Conservation (phyloP, 2,113 vertebrate species). For the Dicentrarchus labrax region DNA sequence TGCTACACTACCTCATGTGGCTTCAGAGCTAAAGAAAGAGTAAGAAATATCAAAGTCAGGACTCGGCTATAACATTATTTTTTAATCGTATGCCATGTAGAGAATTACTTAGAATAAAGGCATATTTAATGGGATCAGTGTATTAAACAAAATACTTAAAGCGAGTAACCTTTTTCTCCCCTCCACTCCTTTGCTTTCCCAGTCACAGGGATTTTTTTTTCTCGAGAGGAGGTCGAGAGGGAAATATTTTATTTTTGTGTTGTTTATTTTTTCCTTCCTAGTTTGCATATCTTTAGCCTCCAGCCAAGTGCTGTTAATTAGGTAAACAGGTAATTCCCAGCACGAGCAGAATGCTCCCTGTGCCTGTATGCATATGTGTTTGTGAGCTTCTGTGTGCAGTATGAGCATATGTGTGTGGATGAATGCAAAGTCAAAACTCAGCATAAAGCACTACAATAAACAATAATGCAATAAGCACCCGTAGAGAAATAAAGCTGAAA, state of each 20-base stretch:
- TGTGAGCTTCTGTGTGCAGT: conserved; percentile 28
- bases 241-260: conserved; percentile 70
- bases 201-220: conserved; percentile 37
- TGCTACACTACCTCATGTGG: conserved; percentile 24
- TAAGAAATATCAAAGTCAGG: conserved; percentile 53
- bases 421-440: conserved; percentile 38
- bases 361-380: conserved; percentile 34
- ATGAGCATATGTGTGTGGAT: conserved; percentile 9
- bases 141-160: conserved; percentile 59
- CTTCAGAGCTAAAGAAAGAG: conserved; percentile 41
- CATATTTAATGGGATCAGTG: conserved; percentile 42
- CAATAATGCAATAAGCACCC: conserved; percentile 7
- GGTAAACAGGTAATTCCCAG: conserved; percentile 81
- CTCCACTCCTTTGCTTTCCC: conserved; percentile 15
- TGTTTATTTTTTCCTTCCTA: conserved; percentile 62
- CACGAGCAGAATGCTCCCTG: conserved; percentile 32
- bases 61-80: conserved; percentile 2
- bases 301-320: conserved; percentile 81
- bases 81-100: conserved; percentile 7
- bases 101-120: conserved; percentile 40
- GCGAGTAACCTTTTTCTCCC: conserved; percentile 38
- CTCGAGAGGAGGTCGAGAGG: conserved; percentile 41
- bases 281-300: conserved; percentile 79
- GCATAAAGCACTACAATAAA: conserved; percentile 44
- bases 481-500: conserved; percentile 49